Evolutionary conservation across 2,113 vertebrate genomes (phyloP).

Genomic region (Campylorhamphus procurvoides): DNA sequence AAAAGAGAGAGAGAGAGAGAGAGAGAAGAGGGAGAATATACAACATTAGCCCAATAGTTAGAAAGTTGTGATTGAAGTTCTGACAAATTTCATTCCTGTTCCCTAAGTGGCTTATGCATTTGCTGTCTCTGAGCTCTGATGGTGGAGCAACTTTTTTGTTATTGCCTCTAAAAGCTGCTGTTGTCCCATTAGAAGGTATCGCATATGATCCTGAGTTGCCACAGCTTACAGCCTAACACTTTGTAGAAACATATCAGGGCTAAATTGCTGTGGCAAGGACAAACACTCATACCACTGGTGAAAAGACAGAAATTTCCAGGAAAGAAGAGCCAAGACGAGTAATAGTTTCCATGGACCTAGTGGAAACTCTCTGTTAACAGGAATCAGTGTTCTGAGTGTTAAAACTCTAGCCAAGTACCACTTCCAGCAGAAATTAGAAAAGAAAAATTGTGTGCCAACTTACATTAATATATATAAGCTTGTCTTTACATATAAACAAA

Average conservation of each 20-base stretch:
- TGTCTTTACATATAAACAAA: neutral
- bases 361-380: neutral
- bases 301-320: neutral
- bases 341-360: neutral
- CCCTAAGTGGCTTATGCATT: neutral
- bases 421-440: neutral
- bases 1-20: too few species aligned
- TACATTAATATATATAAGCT: neutral
- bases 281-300: neutral
- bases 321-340: neutral
- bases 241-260: neutral
- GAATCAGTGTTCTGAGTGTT: neutral
- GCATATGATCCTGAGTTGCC: neutral
- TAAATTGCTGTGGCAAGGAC: neutral
- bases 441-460: neutral
- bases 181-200: neutral
- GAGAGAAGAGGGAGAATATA: rapidly evolving
- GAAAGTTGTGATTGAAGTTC: neutral
- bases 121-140: neutral
- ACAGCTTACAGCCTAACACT: neutral
- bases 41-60: neutral
- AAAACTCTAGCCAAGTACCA: neutral
- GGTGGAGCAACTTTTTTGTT: neutral
- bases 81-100: neutral
- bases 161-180: neutral